Evolutionary conservation across 2,888 invertebrate genomes (phyloP).

Genomic region (Prenolepis imparis): DNA sequence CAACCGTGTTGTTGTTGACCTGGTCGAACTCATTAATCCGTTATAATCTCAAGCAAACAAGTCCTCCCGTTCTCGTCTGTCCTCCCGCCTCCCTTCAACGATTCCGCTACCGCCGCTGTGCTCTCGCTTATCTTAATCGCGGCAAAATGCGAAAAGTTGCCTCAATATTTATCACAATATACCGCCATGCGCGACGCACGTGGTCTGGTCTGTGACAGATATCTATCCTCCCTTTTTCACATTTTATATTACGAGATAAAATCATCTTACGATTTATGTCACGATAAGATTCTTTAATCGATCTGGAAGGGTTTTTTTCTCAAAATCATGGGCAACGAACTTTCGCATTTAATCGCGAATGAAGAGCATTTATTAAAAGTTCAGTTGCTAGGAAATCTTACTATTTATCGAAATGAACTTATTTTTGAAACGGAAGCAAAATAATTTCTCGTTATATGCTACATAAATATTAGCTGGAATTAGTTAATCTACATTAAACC

Average conservation of each 20-base stretch:
- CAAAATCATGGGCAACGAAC: background rate
- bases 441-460: background rate
- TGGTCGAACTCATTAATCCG: slow-evolving; percentile 52
- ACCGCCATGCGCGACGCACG: slow-evolving; percentile 1
- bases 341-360: slow-evolving; percentile 17
- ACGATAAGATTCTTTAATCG: background rate
- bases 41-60: slow-evolving; percentile 58
- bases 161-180: background rate
- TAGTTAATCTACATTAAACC: slow-evolving; percentile 33
- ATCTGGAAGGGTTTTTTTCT: background rate
- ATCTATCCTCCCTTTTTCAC: slow-evolving; percentile 9
- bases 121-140: slow-evolving; percentile 38
- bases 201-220: background rate
- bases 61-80: background rate
- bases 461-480: background rate
- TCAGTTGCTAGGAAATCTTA: background rate
- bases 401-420: background rate
- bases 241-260: slow-evolving; percentile 24
- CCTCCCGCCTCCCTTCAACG: background rate
- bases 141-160: slow-evolving; percentile 6
- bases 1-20: slow-evolving; percentile 48
- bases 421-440: slow-evolving; percentile 12
- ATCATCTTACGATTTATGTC: slow-evolving; percentile 4
- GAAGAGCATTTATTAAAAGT: background rate
- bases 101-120: background rate